phyloP scores from a whole-genome alignment of 2,113 vertebrate species.

The Suricata suricatta region DNA sequence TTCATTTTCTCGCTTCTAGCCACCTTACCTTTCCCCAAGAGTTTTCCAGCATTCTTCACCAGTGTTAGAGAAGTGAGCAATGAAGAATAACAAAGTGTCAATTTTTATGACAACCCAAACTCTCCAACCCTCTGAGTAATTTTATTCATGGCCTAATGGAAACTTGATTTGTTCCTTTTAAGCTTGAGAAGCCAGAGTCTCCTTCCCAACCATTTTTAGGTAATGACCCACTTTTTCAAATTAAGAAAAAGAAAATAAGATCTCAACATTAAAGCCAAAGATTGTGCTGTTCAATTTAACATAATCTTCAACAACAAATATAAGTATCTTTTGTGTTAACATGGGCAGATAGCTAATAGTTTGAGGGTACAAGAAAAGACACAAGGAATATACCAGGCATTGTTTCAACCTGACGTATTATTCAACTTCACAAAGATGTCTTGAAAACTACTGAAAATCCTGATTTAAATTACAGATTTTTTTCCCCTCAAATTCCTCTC shows the following conservation, averaged over 20 bases:
- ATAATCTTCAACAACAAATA: background rate
- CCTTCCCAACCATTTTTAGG: background rate
- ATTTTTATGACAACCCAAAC: background rate
- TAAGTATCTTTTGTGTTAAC: background rate
- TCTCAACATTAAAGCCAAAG: slow-evolving; percentile 27
- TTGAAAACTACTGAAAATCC: background rate
- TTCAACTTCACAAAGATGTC: background rate
- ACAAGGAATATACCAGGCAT: background rate
- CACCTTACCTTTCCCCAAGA: background rate
- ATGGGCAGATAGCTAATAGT: background rate
- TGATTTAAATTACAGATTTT: background rate
- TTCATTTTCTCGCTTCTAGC: background rate
- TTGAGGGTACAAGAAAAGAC: background rate
- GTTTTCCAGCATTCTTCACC: background rate
- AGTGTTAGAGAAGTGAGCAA: background rate
- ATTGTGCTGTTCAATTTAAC: background rate
- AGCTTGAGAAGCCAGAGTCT: background rate
- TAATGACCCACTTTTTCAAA: slow-evolving; percentile 22
- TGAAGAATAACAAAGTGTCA: background rate
- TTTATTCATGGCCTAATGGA: background rate
- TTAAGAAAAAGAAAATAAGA: slow-evolving; percentile 18
- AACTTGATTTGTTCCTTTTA: background rate
- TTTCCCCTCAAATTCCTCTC: slow-evolving; percentile 7
- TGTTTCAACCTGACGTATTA: background rate
- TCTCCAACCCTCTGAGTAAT: background rate